phyloP scores from a whole-genome alignment of 2,797 vertebrate species.

The Holocentrus rufus region DNA sequence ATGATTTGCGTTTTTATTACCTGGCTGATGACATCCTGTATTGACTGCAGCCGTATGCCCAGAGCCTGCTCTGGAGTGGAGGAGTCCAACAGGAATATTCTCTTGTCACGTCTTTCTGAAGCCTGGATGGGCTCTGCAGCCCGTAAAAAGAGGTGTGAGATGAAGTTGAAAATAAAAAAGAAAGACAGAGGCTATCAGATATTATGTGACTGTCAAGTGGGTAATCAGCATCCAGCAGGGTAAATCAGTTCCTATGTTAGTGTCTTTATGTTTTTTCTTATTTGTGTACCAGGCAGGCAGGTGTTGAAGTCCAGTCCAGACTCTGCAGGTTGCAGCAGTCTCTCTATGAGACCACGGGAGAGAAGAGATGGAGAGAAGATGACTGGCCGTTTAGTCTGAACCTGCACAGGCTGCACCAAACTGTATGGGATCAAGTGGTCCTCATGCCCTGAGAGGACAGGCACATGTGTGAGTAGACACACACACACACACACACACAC shows the following conservation, averaged over 20 bases:
- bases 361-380: constrained; percentile 89
- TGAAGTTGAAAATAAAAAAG: neutral
- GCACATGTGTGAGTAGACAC: constrained; percentile 22
- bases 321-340: constrained; percentile 84
- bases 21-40: constrained; percentile 82
- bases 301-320: constrained; percentile 81
- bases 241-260: neutral
- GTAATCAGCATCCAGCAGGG: neutral
- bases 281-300: constrained; percentile 76
- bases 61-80: constrained; percentile 64
- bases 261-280: neutral
- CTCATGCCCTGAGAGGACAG: constrained; percentile 74
- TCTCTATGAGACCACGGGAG: constrained; percentile 87
- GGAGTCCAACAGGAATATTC: constrained; percentile 77
- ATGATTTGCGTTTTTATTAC: constrained; percentile 55
- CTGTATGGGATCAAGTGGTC: constrained; percentile 89
- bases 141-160: neutral
- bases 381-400: constrained; percentile 85
- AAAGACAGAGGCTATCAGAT: neutral
- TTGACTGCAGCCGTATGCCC: constrained; percentile 80
- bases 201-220: neutral
- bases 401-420: constrained; percentile 84
- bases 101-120: constrained; percentile 70
- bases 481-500: neutral
- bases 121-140: constrained; percentile 75